Evolutionary conservation across 2,797 vertebrate genomes (phyloP), one percentile per base, ranked within the genome.

Genomic region (Hydrolagus colliei): DNA sequence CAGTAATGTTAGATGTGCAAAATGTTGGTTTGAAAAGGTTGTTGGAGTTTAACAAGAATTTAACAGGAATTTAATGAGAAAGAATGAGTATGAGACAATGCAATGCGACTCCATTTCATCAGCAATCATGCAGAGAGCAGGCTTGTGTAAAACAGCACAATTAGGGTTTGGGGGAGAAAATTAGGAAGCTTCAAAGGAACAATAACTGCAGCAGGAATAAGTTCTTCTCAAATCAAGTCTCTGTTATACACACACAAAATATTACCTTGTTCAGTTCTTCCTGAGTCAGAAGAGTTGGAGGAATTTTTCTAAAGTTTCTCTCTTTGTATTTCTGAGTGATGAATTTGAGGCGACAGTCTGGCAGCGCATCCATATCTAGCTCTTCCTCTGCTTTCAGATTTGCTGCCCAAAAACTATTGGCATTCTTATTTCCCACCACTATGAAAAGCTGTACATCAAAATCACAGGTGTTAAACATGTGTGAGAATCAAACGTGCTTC

Each of bases 341-440:
- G 89, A 98, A 98, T 0, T 88, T 90, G 89, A 95, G 93, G 0
- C 97, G 95, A 90, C 94, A 95, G 91, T 97, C 96, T 0, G 91
- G 89, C 0, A 94, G 92, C 0, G 95, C 93, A 77, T 95, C 93
- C 86, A 91, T 88, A 85, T 91, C 90, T 86, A 98, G 90, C 86
- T 95, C 94, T 89, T 98, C 96, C 87, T 96, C 95, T 86, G 92
- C 88, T 74, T 94, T 92, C 85, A 99, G 96, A 89, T 94, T 95
- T 87, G 96, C 95, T 59, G 95, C 96, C 98, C 97, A 99, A 92
- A 98, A 98, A 87, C 92, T 93, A 92, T 98, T 99, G 85, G 96
- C 95, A 61, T 95, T 95, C 90, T 95, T 93, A 92, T 99, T 99
- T 87, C 98, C 98, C 90, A 98, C 95, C 78, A 95, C 90, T 67